These are phyloP conservation scores for Temnothorax nylanderi DNA, from an alignment of 1,140 invertebrate genomes.

Conservation along the genomic window DNA sequence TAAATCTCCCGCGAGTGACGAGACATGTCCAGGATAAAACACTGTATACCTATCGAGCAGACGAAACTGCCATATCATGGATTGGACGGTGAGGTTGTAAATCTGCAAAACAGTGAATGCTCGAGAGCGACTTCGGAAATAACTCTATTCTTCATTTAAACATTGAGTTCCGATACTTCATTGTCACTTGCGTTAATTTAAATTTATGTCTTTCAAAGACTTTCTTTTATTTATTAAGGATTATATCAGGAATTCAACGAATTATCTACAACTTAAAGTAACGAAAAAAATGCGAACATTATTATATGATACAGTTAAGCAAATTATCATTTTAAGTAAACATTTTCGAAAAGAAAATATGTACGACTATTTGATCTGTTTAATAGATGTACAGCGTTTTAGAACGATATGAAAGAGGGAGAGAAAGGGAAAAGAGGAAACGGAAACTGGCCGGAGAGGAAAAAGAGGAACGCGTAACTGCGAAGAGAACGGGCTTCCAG, in stretches of 20 bases:
- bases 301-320: neutral
- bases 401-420: neutral
- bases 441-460: slow-evolving; percentile 34
- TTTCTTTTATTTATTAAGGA: neutral
- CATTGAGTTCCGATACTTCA: neutral
- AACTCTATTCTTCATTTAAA: slow-evolving; percentile 8
- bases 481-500: slow-evolving; percentile 32
- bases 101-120: slow-evolving; percentile 17
- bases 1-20: slow-evolving; percentile 67
- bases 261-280: neutral
- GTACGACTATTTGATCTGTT: slow-evolving; percentile 3
- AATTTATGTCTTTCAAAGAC: neutral
- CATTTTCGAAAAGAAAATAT: neutral
- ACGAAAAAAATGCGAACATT: neutral
- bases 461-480: slow-evolving; percentile 24
- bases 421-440: neutral
- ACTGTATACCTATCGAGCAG: slow-evolving; percentile 31
- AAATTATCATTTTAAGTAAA: slow-evolving; percentile 16
- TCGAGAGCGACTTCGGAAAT: slow-evolving; percentile 2
- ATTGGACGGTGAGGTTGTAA: slow-evolving; percentile 11
- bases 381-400: neutral
- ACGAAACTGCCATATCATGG: slow-evolving; percentile 30
- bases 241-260: neutral
- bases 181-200: neutral
- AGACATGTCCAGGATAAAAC: slow-evolving; percentile 49